Percentiles rank a stretch among this genome's conserved stretches.
Evolutionary conservation across 2,113 vertebrate species (phyloP).

Genomic region (Dendrocopos noguchii): DNA sequence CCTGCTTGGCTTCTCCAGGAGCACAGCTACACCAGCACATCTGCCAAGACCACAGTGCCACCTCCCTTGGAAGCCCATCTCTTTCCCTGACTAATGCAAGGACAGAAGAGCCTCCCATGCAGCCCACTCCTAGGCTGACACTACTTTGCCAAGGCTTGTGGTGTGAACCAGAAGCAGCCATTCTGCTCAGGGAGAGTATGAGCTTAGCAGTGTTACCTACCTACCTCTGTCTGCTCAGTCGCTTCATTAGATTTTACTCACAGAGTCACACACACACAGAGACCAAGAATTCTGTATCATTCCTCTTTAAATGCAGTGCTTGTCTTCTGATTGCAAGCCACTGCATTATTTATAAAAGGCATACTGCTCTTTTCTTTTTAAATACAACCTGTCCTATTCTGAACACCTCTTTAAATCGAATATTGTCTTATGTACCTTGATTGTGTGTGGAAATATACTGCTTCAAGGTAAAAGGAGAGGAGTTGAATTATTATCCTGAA

Average conservation of each 20-base stretch:
- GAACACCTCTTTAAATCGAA: slow-evolving; percentile 43
- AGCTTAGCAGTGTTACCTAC: background rate
- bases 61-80: background rate
- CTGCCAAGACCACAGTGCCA: background rate
- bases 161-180: background rate
- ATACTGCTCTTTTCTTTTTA: slow-evolving; percentile 32
- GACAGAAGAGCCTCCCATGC: background rate
- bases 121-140: background rate
- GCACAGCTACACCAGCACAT: background rate
- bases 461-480: slow-evolving; percentile 60
- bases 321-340: background rate
- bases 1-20: rapidly evolving
- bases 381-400: slow-evolving; percentile 23
- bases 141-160: background rate
- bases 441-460: slow-evolving; percentile 56
- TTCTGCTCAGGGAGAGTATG: background rate
- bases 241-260: background rate
- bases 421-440: slow-evolving; percentile 37
- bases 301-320: slow-evolving; percentile 23
- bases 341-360: slow-evolving; percentile 56
- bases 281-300: background rate
- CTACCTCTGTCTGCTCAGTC: background rate
- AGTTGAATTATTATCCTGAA: slow-evolving; percentile 58
- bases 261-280: background rate
- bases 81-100: rapidly evolving